Percentiles rank a stretch among this genome's conserved stretches.
Conservation (phyloP, 2,888 invertebrate species). For the Agonum fuliginosum region DNA sequence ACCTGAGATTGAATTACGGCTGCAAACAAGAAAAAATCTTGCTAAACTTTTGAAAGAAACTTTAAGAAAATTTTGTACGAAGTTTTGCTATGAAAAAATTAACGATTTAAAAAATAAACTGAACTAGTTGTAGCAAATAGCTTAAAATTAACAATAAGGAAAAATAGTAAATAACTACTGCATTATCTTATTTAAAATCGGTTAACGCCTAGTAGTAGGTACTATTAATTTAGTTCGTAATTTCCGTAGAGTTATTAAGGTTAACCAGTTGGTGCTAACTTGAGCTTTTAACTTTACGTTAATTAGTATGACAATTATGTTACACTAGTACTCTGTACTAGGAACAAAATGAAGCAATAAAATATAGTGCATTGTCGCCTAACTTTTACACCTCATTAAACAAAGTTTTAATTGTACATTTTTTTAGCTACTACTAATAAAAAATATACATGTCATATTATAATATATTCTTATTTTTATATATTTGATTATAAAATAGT, state of each 20-base stretch:
- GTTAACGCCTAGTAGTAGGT: too few relatives aligned
- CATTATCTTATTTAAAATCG: too few relatives aligned
- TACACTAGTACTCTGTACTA: neutral
- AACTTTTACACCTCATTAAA: neutral
- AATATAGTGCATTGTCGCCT: neutral
- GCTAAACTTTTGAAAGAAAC: neutral
- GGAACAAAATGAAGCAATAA: neutral
- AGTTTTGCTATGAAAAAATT: neutral
- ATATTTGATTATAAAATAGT: too few relatives aligned
- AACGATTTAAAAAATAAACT: too few relatives aligned
- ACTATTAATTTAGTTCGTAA: conserved; percentile 2
- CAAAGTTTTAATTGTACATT: neutral
- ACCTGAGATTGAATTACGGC: neutral
- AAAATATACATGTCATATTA: too few relatives aligned
- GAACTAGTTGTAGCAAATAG: too few relatives aligned
- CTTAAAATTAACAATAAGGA: too few relatives aligned
- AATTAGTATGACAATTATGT: conserved; percentile 6
- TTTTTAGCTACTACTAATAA: neutral
- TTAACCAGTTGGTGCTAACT: neutral
- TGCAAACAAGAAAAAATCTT: neutral
- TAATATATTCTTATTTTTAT: too few relatives aligned
- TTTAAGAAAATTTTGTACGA: neutral
- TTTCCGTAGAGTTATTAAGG: neutral
- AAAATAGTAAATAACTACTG: too few relatives aligned
- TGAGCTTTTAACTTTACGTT: neutral